A percentile compares a stretch with the other conserved stretches of the same genome.
Conservation (phyloP, 2,113 vertebrate genomes). For the Ceyx margarethae region DNA sequence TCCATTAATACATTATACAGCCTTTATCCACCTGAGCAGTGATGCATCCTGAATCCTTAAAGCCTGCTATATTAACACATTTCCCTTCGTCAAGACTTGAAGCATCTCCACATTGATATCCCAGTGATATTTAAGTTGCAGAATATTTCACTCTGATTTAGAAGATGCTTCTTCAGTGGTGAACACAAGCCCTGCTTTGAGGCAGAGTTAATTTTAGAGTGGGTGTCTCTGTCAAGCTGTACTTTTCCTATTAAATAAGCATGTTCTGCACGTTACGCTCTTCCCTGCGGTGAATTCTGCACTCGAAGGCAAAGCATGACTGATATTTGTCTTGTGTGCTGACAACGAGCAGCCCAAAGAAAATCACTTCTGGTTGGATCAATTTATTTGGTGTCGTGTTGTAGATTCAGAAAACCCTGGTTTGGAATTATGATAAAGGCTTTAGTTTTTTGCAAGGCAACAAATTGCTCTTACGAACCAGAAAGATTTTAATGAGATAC, state of each 20-base stretch:
- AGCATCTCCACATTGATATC: not conserved
- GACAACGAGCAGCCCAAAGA: not conserved
- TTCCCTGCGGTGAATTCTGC: not conserved
- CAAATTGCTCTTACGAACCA: not conserved
- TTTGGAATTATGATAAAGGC: not conserved
- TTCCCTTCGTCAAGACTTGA: not conserved
- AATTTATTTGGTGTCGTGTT: not conserved
- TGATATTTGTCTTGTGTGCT: not conserved
- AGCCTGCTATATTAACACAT: not conserved
- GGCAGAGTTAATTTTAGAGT: conserved; percentile 53
- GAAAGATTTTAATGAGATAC: not conserved
- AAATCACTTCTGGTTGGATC: not conserved
- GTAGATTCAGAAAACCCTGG: not conserved
- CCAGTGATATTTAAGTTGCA: not conserved
- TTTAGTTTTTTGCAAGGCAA: not conserved
- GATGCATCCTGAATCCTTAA: not conserved
- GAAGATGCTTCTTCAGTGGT: not conserved
- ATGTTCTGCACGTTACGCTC: not conserved
- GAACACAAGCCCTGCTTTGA: not conserved
- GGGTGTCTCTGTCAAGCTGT: conserved; percentile 43
- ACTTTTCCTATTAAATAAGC: conserved; percentile 5
- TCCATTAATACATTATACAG: not conserved
- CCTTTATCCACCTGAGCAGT: not conserved
- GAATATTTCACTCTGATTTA: not conserved
- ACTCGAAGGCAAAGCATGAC: not conserved